Base-by-base conservation (phyloP, 2,888 invertebrate genomes). In the Pammene aurita region DNA sequence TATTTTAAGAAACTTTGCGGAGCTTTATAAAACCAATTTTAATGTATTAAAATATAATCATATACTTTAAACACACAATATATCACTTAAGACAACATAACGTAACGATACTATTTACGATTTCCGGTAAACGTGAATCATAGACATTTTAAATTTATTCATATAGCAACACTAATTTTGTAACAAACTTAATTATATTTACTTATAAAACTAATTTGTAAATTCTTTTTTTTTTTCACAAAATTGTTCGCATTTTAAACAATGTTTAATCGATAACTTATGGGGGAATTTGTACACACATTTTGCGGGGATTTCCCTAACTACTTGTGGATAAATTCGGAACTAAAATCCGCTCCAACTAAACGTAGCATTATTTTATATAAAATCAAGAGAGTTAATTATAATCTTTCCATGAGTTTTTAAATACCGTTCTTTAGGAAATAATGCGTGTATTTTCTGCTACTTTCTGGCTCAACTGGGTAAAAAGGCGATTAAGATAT, bases 321-420 rank as follows among this genome's bases (percentile, higher is more conserved):
- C 13, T 18, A 48, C 14, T 35, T 5, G 61, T n/a, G 61, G 61
- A 38, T n/a, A 61, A 61, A 50, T 61, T 48, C 7, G 13, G 50
- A 50, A 61, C 61, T 61, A 61, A 35, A 18, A 34, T 44, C 6
- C 14, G 44, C 26, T 7, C 10, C 18, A 46, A 14, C 5, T 7
- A 42, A 42, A 44, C n/a, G 26, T 26, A 34, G n/a, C 10, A 14
- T 7, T n/a, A 44, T n/a, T 44, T 5, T 26, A 26, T 6, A 10
- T 16, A 46, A 2, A 34, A 58, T 34, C 26, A n/a, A n/a, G n/a
- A 42, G 44, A 58, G 10, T 46, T 26, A 9, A 2, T 5, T 1
- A 0, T 6, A 44, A n/a, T 13, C 26, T 42, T 57, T 55, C 11
- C 16, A 34, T 26, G n/a, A 10, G 18, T 5, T 44, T 10, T 26